Percentiles rank a stretch among this genome's conserved stretches.
Evolutionary conservation across 2,797 vertebrate genomes (phyloP).

Genomic region (Rhinella marina): DNA sequence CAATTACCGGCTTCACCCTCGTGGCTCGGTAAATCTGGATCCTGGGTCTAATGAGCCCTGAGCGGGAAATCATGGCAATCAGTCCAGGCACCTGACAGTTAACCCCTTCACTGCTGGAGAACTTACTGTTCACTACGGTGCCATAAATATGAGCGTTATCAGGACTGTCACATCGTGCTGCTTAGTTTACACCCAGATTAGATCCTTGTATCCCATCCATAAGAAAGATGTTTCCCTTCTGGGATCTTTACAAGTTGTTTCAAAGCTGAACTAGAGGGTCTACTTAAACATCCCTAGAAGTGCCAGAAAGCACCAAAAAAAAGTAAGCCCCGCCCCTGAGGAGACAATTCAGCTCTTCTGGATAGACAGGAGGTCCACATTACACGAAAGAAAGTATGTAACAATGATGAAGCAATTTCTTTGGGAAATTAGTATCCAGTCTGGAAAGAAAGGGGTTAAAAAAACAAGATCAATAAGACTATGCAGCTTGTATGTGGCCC

Average conservation of each 20-base stretch:
- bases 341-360: not conserved
- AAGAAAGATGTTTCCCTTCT: too few relatives aligned
- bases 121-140: not conserved
- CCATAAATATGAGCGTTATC: not conserved
- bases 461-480: too few relatives aligned
- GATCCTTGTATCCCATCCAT: too few relatives aligned
- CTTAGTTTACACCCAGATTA: too few relatives aligned
- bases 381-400: not conserved
- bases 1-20: not conserved
- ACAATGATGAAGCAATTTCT: too few relatives aligned
- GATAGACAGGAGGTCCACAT: not conserved
- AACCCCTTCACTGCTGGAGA: not conserved
- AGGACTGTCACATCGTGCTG: too few relatives aligned
- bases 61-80: not conserved
- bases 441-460: too few relatives aligned
- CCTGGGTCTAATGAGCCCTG: conserved; percentile 8
- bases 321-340: not conserved
- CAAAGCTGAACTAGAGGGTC: not conserved
- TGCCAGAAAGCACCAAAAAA: not conserved
- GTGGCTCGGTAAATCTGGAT: conserved; percentile 6
- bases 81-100: not conserved
- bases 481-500: too few relatives aligned
- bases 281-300: not conserved
- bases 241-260: not conserved
- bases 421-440: too few relatives aligned